These are phyloP conservation scores for Cheirogaleus medius DNA, from an alignment of 2,113 vertebrate genomes.

Conservation along the genomic window DNA sequence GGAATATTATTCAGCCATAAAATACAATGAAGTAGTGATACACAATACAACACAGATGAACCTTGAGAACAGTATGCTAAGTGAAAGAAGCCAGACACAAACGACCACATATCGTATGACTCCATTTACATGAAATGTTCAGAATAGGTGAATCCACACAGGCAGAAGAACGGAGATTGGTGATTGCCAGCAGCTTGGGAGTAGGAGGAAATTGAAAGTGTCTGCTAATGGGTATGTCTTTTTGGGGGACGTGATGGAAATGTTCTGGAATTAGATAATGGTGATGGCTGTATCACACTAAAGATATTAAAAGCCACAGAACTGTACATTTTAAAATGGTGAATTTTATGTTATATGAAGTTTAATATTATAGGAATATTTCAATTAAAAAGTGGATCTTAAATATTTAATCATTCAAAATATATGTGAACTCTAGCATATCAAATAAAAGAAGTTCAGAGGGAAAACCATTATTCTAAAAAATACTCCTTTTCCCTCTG, in stretches of 20 bases:
- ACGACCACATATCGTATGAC: not conserved
- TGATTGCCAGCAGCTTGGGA: not conserved
- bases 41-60: not conserved
- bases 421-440: not conserved
- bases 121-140: not conserved
- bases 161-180: not conserved
- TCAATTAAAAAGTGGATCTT: not conserved
- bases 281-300: not conserved
- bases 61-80: slow-evolving; percentile 12
- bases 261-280: slow-evolving; percentile 32
- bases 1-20: not conserved
- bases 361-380: slow-evolving; percentile 23
- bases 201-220: not conserved
- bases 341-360: slow-evolving; percentile 1
- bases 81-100: not conserved
- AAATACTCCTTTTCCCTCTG: not conserved
- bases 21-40: not conserved
- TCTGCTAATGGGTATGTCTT: not conserved
- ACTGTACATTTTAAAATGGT: slow-evolving; percentile 5
- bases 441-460: slow-evolving; percentile 1
- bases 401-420: slow-evolving; percentile 40
- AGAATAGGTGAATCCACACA: not conserved
- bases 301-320: slow-evolving; percentile 1
- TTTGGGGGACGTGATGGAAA: not conserved
- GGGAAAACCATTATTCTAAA: slow-evolving; percentile 26